Evolutionary conservation across 2,888 invertebrate genomes (phyloP), one percentile per base, ranked within the genome.

Genomic region (Hyles lineata): DNA sequence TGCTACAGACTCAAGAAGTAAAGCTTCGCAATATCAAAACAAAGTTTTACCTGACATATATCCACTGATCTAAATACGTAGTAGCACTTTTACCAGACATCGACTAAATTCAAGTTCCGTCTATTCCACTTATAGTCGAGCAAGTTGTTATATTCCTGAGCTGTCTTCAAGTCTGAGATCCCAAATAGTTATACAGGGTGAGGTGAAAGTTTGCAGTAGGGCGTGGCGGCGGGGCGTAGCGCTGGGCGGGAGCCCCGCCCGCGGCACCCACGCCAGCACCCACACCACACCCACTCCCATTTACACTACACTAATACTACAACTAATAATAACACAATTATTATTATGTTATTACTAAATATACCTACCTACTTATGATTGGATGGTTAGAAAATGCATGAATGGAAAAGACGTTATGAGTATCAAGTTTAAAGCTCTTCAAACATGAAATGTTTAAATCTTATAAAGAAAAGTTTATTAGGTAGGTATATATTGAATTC

Each of bases 181-280:
- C 17, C 6, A 50, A 50, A 67, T 43, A 67, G 50, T 25, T 15
- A 50, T 7, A 67, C 17, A 15, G 23, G 43, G 4, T 67, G 50
- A 50, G 23, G 67, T 23, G 61, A 23, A 70, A 62, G 70, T 77
- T 79, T 73, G 76, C 78, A 74, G 73, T 74, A 80, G 84, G 91
- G 92, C 89, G 90, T 90, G 87, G 79, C 83, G 62, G 76, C 70
- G 80, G 84, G 89, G 89, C 85, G 85, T 81, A 72, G 77, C 77
- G 63, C 72, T 83, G 83, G 91, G 92, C 88, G 91, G 86, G 78
- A 77, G 83, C 80, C 86, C 87, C 90, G 88, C 90, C 91, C 84
- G 71, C 73, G 76, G 92, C 92, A 92, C 92, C 92, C 92, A 91
- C 86, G 83, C 78, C 81, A 80, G 91, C 93, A 91, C 92, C 93